Percentiles rank a stretch among this genome's conserved stretches.
Conservation (phyloP, 2,888 invertebrate genomes). For the Plebejus argus region DNA sequence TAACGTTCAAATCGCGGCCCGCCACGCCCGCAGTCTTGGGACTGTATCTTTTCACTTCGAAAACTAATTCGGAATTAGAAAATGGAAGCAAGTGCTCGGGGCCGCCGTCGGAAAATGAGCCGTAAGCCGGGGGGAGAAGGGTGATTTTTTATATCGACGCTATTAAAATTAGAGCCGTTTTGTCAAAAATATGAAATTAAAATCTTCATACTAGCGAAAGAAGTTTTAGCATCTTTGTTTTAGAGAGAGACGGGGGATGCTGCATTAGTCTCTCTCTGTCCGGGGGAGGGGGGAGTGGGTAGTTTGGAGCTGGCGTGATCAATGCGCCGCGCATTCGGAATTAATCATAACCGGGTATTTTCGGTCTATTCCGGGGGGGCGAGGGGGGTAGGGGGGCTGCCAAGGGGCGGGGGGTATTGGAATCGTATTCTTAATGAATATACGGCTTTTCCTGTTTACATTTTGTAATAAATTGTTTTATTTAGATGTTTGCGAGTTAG, state of each 20-base stretch:
- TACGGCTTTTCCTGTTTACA: constrained; percentile 80
- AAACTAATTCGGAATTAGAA: constrained; percentile 80
- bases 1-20: constrained; percentile 52
- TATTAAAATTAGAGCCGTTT: constrained; percentile 77
- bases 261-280: constrained; percentile 77
- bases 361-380: constrained; percentile 70
- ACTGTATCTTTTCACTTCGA: constrained; percentile 81
- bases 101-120: constrained; percentile 42
- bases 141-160: constrained; percentile 43
- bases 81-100: constrained; percentile 70
- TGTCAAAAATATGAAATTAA: constrained; percentile 82
- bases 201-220: constrained; percentile 82
- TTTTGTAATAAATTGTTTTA: constrained; percentile 81
- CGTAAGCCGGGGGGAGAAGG: constrained; percentile 45
- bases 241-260: constrained; percentile 75
- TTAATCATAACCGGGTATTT: constrained; percentile 81
- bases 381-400: constrained; percentile 48
- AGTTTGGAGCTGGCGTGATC: constrained; percentile 80
- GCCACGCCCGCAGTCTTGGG: constrained; percentile 68
- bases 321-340: constrained; percentile 80
- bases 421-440: constrained; percentile 81
- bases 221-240: constrained; percentile 82
- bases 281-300: constrained; percentile 65
- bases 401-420: constrained; percentile 55
- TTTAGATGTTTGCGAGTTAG: constrained; percentile 53